A percentile compares a stretch with the other conserved stretches of the same genome.
phyloP scores from a whole-genome alignment of 2,888 invertebrate species.

The Ryuthela nishihirai region DNA sequence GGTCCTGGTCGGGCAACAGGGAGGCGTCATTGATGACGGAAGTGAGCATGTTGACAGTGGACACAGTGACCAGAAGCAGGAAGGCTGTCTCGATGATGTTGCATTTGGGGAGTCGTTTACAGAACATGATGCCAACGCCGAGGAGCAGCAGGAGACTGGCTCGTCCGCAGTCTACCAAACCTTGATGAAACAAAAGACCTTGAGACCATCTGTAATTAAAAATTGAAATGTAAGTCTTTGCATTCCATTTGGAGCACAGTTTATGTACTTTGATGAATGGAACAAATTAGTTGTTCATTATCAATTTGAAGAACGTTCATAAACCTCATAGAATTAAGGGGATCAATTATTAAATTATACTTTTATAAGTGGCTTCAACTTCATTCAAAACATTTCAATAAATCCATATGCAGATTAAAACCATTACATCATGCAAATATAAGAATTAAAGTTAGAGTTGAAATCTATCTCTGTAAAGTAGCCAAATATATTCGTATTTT shows the following conservation, averaged over 20 bases:
- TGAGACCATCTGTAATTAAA: slow-evolving; percentile 70
- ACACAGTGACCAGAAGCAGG: slow-evolving; percentile 79
- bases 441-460: too few species aligned
- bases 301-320: too few species aligned
- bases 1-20: slow-evolving; percentile 63
- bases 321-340: too few species aligned
- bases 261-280: background rate
- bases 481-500: too few species aligned
- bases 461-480: too few species aligned
- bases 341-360: too few species aligned
- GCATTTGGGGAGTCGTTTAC: slow-evolving; percentile 80
- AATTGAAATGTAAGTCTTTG: too few species aligned
- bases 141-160: slow-evolving; percentile 75
- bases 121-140: slow-evolving; percentile 72
- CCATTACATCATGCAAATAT: too few species aligned
- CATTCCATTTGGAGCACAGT: background rate
- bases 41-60: slow-evolving; percentile 85
- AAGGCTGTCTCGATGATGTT: slow-evolving; percentile 84
- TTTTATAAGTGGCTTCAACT: too few species aligned
- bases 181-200: slow-evolving; percentile 78
- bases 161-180: slow-evolving; percentile 74
- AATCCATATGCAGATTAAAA: too few species aligned
- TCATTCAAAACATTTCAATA: too few species aligned
- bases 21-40: slow-evolving; percentile 79
- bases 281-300: too few species aligned